Conservation (phyloP, 2,888 invertebrate genomes). For the Agrotis exclamationis region DNA sequence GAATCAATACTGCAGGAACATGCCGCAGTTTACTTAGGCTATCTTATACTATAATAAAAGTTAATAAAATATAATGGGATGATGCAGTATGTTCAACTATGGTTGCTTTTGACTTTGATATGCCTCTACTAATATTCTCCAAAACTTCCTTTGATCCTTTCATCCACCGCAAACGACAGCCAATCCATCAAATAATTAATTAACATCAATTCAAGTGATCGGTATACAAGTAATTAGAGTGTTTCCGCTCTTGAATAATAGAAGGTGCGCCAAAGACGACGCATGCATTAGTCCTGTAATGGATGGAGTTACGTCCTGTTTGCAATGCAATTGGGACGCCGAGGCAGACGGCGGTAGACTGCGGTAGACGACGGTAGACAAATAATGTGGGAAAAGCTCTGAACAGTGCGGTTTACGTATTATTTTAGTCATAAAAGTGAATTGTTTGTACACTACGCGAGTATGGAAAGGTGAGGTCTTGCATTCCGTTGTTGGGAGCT, state of each 20-base stretch:
- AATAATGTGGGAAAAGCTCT: constrained; percentile 24
- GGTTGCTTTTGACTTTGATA: neutral
- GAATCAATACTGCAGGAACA: too few relatives aligned
- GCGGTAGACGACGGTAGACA: constrained; percentile 15
- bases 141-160: neutral
- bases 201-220: constrained; percentile 48
- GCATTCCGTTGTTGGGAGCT: neutral
- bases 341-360: constrained; percentile 6
- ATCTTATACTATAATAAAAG: too few relatives aligned
- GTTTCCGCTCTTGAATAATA: constrained; percentile 81
- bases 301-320: constrained; percentile 72
- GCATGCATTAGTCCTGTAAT: constrained; percentile 78
- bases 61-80: too few relatives aligned
- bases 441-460: neutral
- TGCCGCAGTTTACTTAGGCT: too few relatives aligned
- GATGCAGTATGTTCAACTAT: too few relatives aligned
- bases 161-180: constrained; percentile 1
- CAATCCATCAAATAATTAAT: constrained; percentile 43
- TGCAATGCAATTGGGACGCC: constrained; percentile 75
- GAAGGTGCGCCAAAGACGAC: constrained; percentile 78
- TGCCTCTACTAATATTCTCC: neutral
- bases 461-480: neutral
- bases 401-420: constrained; percentile 6
- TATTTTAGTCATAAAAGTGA: constrained; percentile 24
- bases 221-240: constrained; percentile 72